Evolutionary conservation across 2,888 invertebrate species (phyloP), one percentile per base, ranked within the genome.

Genomic region (Argynnis bischoffii): DNA sequence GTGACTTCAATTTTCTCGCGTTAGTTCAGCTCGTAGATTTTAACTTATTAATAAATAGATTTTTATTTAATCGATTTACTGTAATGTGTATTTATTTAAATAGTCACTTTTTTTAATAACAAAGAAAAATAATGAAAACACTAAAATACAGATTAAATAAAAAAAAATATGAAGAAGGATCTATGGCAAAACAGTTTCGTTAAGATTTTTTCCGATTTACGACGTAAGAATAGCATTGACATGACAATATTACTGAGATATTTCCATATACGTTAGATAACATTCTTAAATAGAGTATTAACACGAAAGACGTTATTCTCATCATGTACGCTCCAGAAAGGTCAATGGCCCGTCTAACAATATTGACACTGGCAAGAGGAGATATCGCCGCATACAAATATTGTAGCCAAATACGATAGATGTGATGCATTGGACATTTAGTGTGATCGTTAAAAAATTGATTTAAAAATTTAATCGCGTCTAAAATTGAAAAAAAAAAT

Each of bases 301-400:
- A 69, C 72, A 72, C 72, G 72, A 69, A 69, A 71, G 67, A 65
- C 69, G 67, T 64, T 72, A 74, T 72, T 71, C 69, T 75, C 77
- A 76, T 81, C 82, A 80, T 78, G 79, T 76, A 74, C 81, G 76
- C 76, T 85, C 84, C 85, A 83, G 78, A 72, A 76, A 78, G 89
- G 84, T 89, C 88, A 84, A 74, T 77, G 88, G 77, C 80, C 88
- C 75, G 76, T 87, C 85, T 79, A 79, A 86, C 85, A 88, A 89
- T 89, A 90, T 88, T 89, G 85, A 88, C 88, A 78, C 79, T 74
- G 72, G 74, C 81, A 80, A 84, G 84, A 84, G 80, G 85, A 88
- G 88, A 88, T 90, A 90, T 87, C 87, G 81, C 75, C 76, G 76
- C 82, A 78, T 77, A 84, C 88, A 90, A 90, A 90, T 82, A 90